A percentile compares a stretch with the other conserved stretches of the same genome.
phyloP scores from a whole-genome alignment of 2,113 vertebrate species.

The Phoxinus phoxinus region DNA sequence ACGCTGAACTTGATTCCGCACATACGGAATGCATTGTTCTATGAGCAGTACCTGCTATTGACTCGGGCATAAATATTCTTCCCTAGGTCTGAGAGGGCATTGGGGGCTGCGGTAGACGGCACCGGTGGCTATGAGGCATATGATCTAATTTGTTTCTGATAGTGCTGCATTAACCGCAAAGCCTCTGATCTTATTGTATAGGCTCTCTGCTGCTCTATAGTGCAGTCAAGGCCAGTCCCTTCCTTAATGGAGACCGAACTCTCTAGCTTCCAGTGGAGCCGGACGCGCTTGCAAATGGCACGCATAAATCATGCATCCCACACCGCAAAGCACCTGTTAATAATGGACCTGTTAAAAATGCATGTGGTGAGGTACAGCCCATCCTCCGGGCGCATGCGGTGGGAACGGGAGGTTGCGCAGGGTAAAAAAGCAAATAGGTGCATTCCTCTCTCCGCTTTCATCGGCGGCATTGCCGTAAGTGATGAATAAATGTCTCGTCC shows the following conservation, averaged over 20 bases:
- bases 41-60: not conserved
- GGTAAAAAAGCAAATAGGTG: constrained; percentile 51
- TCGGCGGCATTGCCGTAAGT: constrained; percentile 27
- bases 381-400: constrained; percentile 37
- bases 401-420: constrained; percentile 37
- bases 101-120: not conserved
- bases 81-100: not conserved
- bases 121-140: not conserved
- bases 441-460: constrained; percentile 41
- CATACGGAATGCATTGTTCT: not conserved
- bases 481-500: constrained; percentile 61
- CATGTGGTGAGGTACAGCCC: constrained; percentile 53
- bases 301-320: constrained; percentile 62
- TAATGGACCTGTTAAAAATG: constrained; percentile 60
- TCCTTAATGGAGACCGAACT: constrained; percentile 57
- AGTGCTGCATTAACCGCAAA: constrained; percentile 39
- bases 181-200: constrained; percentile 32
- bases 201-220: constrained; percentile 2
- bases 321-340: constrained; percentile 46
- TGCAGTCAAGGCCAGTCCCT: constrained; percentile 37
- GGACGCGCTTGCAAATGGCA: constrained; percentile 50
- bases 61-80: not conserved
- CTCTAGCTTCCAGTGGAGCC: constrained; percentile 52
- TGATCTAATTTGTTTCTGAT: constrained; percentile 39
- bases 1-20: not conserved